A percentile compares a stretch with the other conserved stretches of the same genome.
phyloP scores from a whole-genome alignment of 2,113 vertebrate genomes.

The Thalassarche chlororhynchos region DNA sequence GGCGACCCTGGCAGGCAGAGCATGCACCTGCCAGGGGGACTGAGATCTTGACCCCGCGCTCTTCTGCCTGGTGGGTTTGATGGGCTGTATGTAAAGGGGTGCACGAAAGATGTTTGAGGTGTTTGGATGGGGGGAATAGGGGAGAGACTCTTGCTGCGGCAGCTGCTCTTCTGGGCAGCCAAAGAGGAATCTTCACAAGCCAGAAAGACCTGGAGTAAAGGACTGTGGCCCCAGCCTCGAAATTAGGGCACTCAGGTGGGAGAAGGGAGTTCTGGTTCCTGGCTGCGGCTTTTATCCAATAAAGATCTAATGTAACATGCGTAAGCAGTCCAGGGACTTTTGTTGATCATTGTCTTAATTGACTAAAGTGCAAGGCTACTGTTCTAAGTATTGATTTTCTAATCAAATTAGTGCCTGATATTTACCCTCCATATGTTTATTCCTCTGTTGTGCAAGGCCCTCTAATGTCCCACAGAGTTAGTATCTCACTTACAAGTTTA shows the following conservation, averaged over 20 bases:
- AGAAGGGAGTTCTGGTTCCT: background rate
- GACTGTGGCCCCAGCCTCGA: background rate
- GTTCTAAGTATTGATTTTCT: slow-evolving; percentile 38
- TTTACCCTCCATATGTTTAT: slow-evolving; percentile 19
- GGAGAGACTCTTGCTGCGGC: background rate
- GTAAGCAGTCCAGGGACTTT: background rate
- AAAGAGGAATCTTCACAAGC: background rate
- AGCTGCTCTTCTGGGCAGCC: background rate
- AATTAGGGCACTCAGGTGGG: background rate
- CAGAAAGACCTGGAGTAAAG: background rate
- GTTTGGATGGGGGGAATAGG: accelerated
- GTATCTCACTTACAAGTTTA: background rate
- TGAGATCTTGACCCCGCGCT: background rate
- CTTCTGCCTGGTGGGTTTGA: background rate
- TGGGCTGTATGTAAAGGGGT: background rate
- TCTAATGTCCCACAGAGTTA: background rate
- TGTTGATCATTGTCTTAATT: slow-evolving; percentile 27
- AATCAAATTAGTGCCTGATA: slow-evolving; percentile 19
- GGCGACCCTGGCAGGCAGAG: background rate
- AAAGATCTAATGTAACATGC: background rate
- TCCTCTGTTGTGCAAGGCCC: background rate
- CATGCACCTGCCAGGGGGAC: no score
- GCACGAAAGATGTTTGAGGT: accelerated
- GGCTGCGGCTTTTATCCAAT: background rate
- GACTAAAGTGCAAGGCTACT: slow-evolving; percentile 23